A percentile compares a stretch with the other conserved stretches of the same genome.
Evolutionary conservation across 2,797 vertebrate species (phyloP).

Genomic region (Phalanger gymnotis): DNA sequence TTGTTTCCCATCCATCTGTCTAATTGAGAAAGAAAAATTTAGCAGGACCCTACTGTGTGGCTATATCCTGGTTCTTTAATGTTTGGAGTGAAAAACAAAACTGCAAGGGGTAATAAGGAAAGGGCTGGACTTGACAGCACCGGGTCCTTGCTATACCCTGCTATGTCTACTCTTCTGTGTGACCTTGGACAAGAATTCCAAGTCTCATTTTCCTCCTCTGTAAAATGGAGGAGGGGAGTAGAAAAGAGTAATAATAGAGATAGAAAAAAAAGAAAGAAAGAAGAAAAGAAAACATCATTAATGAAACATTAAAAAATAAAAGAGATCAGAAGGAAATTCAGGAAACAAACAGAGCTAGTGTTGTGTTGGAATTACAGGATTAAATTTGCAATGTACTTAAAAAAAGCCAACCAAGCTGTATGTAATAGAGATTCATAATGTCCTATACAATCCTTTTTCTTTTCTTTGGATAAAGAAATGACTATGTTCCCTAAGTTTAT

Average conservation of each 20-base stretch:
- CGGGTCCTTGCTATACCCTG: background rate
- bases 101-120: background rate
- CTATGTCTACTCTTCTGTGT: background rate
- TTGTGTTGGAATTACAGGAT: background rate
- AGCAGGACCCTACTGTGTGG: background rate
- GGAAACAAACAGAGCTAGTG: background rate
- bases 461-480: background rate
- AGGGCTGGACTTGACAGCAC: background rate
- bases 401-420: background rate
- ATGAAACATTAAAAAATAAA: background rate
- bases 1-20: background rate
- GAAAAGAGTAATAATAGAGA: background rate
- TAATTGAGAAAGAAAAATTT: background rate
- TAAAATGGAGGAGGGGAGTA: background rate
- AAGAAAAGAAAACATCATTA: background rate
- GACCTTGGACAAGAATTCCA: background rate
- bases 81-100: background rate
- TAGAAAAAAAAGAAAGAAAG: background rate
- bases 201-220: background rate
- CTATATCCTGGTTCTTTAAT: background rate
- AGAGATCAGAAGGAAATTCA: background rate
- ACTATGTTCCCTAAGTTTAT: background rate
- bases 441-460: background rate
- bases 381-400: background rate
- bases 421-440: background rate